Conservation (phyloP, 2,797 vertebrate species). For the Macrochelys suwanniensis region DNA sequence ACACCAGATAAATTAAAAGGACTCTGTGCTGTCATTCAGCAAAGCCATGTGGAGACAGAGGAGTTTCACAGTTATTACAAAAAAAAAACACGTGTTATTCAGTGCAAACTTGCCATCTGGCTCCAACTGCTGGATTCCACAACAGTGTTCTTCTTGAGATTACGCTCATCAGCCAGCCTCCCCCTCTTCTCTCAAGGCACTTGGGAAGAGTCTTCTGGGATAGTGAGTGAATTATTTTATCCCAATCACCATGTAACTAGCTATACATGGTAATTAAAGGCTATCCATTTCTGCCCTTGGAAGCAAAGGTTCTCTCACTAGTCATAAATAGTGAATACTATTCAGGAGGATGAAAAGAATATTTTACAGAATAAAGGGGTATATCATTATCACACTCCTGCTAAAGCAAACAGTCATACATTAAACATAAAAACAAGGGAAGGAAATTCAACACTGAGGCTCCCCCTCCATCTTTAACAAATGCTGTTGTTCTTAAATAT, state of each 20-base stretch:
- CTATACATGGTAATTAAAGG: constrained; percentile 81
- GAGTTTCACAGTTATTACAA: constrained; percentile 80
- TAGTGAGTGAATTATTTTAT: constrained; percentile 80
- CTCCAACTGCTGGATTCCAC: constrained; percentile 73
- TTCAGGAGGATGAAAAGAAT: constrained; percentile 72
- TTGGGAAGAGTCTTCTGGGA: constrained; percentile 80
- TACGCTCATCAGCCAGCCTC: constrained; percentile 74
- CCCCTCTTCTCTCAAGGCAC: constrained; percentile 74
- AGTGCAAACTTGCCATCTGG: constrained; percentile 78
- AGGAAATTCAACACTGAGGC: constrained; percentile 22
- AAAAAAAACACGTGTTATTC: constrained; percentile 76
- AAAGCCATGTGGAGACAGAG: constrained; percentile 73
- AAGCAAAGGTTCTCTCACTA: constrained; percentile 78
- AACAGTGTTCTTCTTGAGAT: constrained; percentile 71
- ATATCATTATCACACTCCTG: background rate
- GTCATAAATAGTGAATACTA: constrained; percentile 73
- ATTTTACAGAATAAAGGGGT: constrained; percentile 71
- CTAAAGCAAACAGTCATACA: constrained; percentile 7
- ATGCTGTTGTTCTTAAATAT: background rate
- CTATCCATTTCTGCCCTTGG: constrained; percentile 75
- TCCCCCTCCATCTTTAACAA: background rate
- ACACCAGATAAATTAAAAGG: constrained; percentile 68
- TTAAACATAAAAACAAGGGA: constrained; percentile 32
- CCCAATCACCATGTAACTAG: constrained; percentile 71
- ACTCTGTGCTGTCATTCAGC: constrained; percentile 71